Percentiles rank a stretch among this genome's conserved stretches.
Conservation (phyloP, 2,797 vertebrate species). For the Myotis pilosus region DNA sequence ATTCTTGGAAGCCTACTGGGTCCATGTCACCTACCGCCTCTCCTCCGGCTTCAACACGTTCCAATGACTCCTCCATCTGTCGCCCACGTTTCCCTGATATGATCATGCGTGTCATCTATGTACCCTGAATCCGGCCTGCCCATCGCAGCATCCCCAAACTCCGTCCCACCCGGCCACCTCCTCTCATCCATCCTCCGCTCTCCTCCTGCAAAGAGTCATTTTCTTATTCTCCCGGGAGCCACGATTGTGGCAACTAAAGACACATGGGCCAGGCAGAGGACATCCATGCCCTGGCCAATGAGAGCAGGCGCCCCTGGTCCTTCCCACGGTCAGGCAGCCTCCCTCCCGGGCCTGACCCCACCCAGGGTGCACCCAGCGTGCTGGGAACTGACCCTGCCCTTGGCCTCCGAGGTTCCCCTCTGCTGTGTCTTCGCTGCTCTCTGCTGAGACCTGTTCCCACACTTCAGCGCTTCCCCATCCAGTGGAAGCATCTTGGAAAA, state of each 20-base stretch:
- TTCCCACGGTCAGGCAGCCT: not conserved
- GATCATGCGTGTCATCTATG: fast-evolving
- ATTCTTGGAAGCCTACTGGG: not conserved
- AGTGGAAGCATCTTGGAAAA: not conserved
- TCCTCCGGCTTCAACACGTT: not conserved
- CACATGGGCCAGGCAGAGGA: fast-evolving
- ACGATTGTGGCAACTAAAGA: no score
- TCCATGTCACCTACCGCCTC: not conserved
- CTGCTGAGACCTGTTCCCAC: not conserved
- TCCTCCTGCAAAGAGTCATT: not conserved
- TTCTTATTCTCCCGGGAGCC: not conserved
- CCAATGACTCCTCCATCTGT: not conserved
- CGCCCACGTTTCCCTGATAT: not conserved
- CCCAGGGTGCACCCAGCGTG: not conserved
- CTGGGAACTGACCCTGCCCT: fast-evolving
- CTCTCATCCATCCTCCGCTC: not conserved
- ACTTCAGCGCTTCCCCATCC: fast-evolving
- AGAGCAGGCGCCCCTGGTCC: not conserved
- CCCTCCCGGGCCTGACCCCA: not conserved
- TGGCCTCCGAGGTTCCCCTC: not conserved
- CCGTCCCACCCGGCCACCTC: not conserved
- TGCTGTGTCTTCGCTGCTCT: not conserved
- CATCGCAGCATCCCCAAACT: not conserved
- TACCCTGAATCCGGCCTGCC: not conserved
- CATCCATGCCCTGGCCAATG: not conserved